Evolutionary conservation across 2,113 vertebrate genomes (phyloP).

Genomic region (Acanthochromis polyacanthus): DNA sequence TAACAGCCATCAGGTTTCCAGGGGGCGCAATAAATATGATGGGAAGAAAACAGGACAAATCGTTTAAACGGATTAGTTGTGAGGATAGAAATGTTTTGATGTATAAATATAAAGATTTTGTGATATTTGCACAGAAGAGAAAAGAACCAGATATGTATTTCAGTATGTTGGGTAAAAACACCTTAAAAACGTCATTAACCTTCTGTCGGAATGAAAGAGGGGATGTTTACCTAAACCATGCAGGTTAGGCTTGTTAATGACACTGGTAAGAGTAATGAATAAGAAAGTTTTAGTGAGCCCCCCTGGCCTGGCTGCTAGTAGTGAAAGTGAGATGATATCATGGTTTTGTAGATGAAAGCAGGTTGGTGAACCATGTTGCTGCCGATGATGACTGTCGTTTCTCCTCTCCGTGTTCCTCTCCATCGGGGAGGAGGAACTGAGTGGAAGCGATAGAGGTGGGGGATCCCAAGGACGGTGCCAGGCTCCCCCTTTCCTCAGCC

Average conservation of each 20-base stretch:
- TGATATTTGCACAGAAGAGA: background rate
- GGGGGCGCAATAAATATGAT: conserved; percentile 18
- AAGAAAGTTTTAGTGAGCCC: background rate
- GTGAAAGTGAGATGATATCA: conserved; percentile 63
- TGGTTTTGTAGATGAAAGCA: conserved; percentile 83
- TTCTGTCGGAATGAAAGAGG: conserved; percentile 34
- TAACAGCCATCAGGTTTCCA: conserved; percentile 15
- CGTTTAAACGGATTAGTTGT: background rate
- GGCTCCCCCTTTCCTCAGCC: conserved; percentile 77
- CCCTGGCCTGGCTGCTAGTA: conserved; percentile 26
- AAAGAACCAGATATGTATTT: conserved; percentile 6
- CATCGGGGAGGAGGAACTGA: conserved; percentile 92
- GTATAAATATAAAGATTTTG: conserved; percentile 50
- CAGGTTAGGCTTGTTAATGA: conserved; percentile 31
- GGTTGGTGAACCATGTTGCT: conserved; percentile 82
- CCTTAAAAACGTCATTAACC: conserved; percentile 15
- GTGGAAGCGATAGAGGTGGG: conserved; percentile 94
- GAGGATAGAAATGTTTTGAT: conserved; percentile 26
- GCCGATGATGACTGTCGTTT: conserved; percentile 76
- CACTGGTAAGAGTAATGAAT: conserved; percentile 32
- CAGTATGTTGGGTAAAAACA: conserved; percentile 26
- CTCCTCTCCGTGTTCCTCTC: conserved; percentile 85
- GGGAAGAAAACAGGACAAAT: conserved; percentile 9
- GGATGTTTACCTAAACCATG: background rate
- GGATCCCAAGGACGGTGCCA: conserved; percentile 90